Evolutionary conservation across 2,113 vertebrate genomes (phyloP), one percentile per base, ranked within the genome.

Genomic region (Ciconia stormi): DNA sequence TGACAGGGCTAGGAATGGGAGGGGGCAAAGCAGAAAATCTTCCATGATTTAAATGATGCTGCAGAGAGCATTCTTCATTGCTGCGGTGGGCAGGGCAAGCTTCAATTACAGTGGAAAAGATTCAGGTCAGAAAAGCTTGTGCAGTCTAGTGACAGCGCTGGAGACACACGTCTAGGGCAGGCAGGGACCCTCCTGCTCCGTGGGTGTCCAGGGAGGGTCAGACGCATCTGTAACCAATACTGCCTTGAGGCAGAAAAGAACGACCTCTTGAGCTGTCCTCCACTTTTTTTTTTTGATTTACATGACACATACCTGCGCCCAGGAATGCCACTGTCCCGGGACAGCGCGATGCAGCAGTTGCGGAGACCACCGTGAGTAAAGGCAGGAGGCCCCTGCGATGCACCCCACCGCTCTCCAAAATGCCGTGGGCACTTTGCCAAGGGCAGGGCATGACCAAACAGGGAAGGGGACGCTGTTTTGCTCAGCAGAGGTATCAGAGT

Each of bases 261-360:
- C 17, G 11, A 7, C 80, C 74, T 50, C 44, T 63, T 2, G 0
- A 78, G 71, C 47, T 55, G 67, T 38, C 14, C 49, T 73, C 36
- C 38, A 2, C 38, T 47, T 21, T 56, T 20, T 11, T 8, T 3
- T 26, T 27, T 12, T 3, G 7, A 16, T 2, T 58, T 50, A 50
- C 42, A 34, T 0, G 34, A 9, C 19, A 11, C 53, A 5, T 10
- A 2, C 7, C 49, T 42, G 59, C 9, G 25, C 59, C 61, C 71
- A 46, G 70, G 18, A 46, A 17, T 4, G 29, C 40, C 63, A 7
- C n/a, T 13, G 63, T 27, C 20, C 7, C 30, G 3, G n/a, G 16
- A 7, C 34, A 44, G 44, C 0, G 2, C 0, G 0, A 3, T 19
- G 40, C 59, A 34, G 61, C 46, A 7, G 46, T 16, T 13, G 32